phyloP scores from a whole-genome alignment of 2,888 invertebrate genomes.

The Hyalella azteca region DNA sequence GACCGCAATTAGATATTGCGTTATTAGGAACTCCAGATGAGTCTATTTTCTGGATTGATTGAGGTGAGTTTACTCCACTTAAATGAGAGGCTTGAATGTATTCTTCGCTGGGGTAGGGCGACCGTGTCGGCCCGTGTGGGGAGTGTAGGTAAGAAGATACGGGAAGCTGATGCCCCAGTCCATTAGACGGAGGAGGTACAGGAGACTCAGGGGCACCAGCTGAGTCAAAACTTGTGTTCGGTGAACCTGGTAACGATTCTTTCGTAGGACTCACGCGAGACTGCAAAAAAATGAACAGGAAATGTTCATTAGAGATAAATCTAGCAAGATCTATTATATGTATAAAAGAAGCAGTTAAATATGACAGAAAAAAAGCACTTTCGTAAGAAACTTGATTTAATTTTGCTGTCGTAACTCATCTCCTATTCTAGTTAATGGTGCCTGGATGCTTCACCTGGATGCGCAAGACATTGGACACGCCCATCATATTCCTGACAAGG shows the following conservation, averaged over 20 bases:
- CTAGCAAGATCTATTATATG: too few relatives aligned
- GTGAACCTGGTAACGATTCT: slow-evolving; percentile 46
- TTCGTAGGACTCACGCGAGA: slow-evolving; percentile 56
- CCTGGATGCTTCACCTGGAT: too few relatives aligned
- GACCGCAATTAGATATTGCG: not conserved
- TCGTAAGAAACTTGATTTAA: too few relatives aligned
- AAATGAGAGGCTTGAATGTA: not conserved
- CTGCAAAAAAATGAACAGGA: slow-evolving; percentile 32
- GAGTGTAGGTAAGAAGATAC: slow-evolving; percentile 42
- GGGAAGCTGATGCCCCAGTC: not conserved
- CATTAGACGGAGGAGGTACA: not conserved
- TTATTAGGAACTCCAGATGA: not conserved
- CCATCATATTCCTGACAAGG: too few relatives aligned
- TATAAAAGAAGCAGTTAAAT: too few relatives aligned
- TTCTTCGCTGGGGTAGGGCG: not conserved
- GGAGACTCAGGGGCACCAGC: not conserved
- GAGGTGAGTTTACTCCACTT: too few relatives aligned
- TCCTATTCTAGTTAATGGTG: too few relatives aligned
- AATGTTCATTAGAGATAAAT: too few relatives aligned
- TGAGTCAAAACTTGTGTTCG: slow-evolving; percentile 53
- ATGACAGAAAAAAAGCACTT: too few relatives aligned
- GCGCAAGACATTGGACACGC: too few relatives aligned
- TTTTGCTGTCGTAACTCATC: too few relatives aligned
- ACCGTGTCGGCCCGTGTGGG: slow-evolving; percentile 36
- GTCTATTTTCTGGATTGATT: too few relatives aligned